Percentiles rank a stretch among this genome's conserved stretches.
phyloP scores from a whole-genome alignment of 2,888 invertebrate species.

The Carterocephalus palaemon region DNA sequence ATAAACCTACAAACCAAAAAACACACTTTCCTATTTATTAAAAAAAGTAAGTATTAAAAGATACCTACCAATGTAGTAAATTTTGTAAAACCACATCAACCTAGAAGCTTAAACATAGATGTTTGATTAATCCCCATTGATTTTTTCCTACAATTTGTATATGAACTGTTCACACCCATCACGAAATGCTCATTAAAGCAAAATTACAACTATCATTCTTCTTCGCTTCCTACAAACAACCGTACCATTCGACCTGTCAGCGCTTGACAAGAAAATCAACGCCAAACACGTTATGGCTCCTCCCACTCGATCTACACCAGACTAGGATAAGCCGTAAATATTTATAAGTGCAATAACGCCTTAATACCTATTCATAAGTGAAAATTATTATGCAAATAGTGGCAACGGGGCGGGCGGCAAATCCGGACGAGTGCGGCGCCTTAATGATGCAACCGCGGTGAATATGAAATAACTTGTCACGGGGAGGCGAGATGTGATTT shows the following conservation, averaged over 20 bases:
- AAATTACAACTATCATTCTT: conserved; percentile 57
- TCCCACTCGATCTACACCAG: conserved; percentile 48
- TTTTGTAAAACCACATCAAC: too few species aligned
- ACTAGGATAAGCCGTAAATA: conserved; percentile 62
- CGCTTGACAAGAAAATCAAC: conserved; percentile 63
- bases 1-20: too few species aligned
- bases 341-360: conserved; percentile 74
- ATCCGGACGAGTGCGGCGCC: conserved; percentile 55
- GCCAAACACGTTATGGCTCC: conserved; percentile 43
- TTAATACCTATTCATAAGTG: conserved; percentile 78
- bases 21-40: too few species aligned
- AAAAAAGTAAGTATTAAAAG: too few species aligned
- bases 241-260: conserved; percentile 56
- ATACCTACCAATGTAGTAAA: too few species aligned
- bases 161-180: conserved; percentile 35
- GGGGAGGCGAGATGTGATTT: conserved; percentile 27
- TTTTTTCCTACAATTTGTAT: not conserved
- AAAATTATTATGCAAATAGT: conserved; percentile 78
- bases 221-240: conserved; percentile 50
- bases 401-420: conserved; percentile 61
- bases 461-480: conserved; percentile 37
- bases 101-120: too few species aligned
- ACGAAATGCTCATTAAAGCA: conserved; percentile 59
- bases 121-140: too few species aligned
- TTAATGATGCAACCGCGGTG: conserved; percentile 52